Evolutionary conservation across 2,113 vertebrate species (phyloP).

Genomic region (Perca schrenkii): DNA sequence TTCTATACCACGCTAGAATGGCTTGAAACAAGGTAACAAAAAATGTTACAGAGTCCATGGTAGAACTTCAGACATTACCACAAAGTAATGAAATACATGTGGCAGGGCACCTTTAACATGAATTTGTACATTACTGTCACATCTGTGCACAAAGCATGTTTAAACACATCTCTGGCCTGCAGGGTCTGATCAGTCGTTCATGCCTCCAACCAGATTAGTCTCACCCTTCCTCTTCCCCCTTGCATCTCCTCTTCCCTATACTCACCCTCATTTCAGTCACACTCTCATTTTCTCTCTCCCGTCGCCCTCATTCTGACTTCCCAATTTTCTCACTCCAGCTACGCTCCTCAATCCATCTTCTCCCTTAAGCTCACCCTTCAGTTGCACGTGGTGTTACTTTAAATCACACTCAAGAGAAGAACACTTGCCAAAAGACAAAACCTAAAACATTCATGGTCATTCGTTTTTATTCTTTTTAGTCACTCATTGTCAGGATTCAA

Average conservation of each 20-base stretch:
- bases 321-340: constrained; percentile 35
- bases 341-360: constrained; percentile 7
- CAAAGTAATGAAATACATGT: too few species aligned
- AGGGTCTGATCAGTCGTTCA: constrained; percentile 56
- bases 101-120: neutral
- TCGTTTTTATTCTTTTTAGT: neutral
- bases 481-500: neutral
- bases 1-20: too few species aligned
- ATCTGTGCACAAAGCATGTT: constrained; percentile 20
- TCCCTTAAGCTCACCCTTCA: constrained; percentile 29
- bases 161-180: constrained; percentile 15
- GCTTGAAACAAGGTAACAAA: too few species aligned
- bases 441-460: neutral
- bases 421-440: neutral
- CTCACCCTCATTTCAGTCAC: constrained; percentile 42
- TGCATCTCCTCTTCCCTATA: constrained; percentile 11
- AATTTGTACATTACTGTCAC: constrained; percentile 23
- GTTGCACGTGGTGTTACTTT: constrained; percentile 2
- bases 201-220: constrained; percentile 66
- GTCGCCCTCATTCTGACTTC: constrained; percentile 40
- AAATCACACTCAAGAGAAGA: constrained; percentile 7
- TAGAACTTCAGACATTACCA: too few species aligned
- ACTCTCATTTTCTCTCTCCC: constrained; percentile 42
- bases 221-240: constrained; percentile 30
- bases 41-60: too few species aligned